Conservation (phyloP, 2,113 vertebrate genomes). For the Scartelaos histophorus region DNA sequence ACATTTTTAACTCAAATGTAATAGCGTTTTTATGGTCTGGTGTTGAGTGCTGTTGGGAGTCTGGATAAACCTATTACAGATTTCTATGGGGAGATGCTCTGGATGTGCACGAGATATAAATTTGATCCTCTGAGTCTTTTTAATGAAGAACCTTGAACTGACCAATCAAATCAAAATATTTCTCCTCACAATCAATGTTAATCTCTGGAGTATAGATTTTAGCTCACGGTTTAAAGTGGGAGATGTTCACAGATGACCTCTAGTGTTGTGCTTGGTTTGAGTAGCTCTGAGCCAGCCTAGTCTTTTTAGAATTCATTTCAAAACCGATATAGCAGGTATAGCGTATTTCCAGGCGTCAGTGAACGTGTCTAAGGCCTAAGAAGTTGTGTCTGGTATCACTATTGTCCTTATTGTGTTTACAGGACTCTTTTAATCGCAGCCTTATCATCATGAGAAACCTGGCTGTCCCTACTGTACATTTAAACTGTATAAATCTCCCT, state of each 20-base stretch:
- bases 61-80: neutral
- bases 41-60: neutral
- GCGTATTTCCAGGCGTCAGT: no score
- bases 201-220: neutral
- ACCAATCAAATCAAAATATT: neutral
- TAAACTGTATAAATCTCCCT: neutral
- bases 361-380: neutral
- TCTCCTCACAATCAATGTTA: neutral
- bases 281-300: neutral
- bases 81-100: no score
- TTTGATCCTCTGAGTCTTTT: neutral
- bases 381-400: neutral
- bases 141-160: neutral
- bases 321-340: neutral
- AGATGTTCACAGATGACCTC: no score
- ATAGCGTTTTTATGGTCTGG: neutral
- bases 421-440: neutral
- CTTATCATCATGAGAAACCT: neutral
- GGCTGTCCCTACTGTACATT: slow-evolving; percentile 4
- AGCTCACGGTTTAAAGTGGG: neutral
- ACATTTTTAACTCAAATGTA: neutral
- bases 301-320: no score
- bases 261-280: neutral
- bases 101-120: neutral
- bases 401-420: neutral